Percentiles rank a stretch among this genome's conserved stretches.
Evolutionary conservation across 1,140 invertebrate species (phyloP).

Genomic region (Meloidogyne chitwoodi): DNA sequence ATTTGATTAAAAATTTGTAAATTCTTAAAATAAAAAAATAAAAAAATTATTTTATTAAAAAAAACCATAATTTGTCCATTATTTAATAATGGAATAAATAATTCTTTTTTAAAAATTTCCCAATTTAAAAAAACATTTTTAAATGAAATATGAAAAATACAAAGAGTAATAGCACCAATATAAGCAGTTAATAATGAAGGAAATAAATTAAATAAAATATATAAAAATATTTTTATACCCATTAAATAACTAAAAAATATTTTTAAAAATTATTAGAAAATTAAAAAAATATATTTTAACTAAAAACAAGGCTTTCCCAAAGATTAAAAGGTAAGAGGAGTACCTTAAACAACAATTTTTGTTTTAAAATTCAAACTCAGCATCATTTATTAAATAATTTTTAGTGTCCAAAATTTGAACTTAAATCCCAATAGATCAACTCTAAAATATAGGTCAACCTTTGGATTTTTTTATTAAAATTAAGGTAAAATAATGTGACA

Average conservation of each 20-base stretch:
- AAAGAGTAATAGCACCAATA: slow-evolving; percentile 1
- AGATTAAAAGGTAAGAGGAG: too few relatives aligned
- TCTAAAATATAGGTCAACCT: too few relatives aligned
- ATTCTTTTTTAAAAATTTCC: slow-evolving; percentile 1
- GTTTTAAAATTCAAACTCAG: too few relatives aligned
- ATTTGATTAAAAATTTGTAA: background rate
- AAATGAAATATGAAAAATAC: slow-evolving; percentile 9
- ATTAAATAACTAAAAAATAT: background rate
- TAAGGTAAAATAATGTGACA: too few relatives aligned
- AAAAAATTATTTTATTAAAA: background rate
- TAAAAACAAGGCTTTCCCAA: too few relatives aligned
- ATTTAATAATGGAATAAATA: background rate
- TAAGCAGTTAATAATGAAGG: background rate
- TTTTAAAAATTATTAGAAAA: background rate
- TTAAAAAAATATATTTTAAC: background rate
- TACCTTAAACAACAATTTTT: too few relatives aligned
- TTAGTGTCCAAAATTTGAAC: too few relatives aligned
- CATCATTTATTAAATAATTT: too few relatives aligned
- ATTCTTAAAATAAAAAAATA: background rate
- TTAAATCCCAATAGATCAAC: too few relatives aligned
- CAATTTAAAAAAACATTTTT: background rate
- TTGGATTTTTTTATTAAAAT: too few relatives aligned
- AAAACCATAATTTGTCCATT: background rate
- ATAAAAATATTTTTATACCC: background rate
- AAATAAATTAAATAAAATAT: background rate